These are phyloP conservation scores for Drosophila testacea DNA, from an alignment of 2,888 invertebrate genomes.

Conservation along the genomic window DNA sequence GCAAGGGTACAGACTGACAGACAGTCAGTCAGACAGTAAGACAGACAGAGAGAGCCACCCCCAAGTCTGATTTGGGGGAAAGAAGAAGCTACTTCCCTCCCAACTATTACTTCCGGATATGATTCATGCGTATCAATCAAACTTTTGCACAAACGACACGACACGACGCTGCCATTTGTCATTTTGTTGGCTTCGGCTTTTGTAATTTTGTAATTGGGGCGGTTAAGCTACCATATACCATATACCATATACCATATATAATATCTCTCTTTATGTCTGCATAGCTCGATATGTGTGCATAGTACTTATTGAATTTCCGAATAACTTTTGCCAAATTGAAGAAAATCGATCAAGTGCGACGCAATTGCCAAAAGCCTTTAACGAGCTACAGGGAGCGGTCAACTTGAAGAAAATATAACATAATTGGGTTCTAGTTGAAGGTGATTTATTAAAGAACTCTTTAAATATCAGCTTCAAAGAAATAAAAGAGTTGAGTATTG, in stretches of 20 bases:
- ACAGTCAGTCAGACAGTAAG: neutral
- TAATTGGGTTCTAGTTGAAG: slow-evolving; percentile 2
- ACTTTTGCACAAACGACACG: slow-evolving; percentile 53
- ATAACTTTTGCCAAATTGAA: slow-evolving; percentile 33
- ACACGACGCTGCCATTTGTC: slow-evolving; percentile 50
- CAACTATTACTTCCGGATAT: slow-evolving; percentile 46
- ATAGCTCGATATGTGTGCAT: slow-evolving; percentile 11
- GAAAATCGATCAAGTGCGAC: slow-evolving; percentile 69
- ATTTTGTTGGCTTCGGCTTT: slow-evolving; percentile 69
- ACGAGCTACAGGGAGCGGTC: neutral
- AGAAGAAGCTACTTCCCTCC: slow-evolving; percentile 16
- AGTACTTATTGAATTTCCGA: slow-evolving; percentile 26
- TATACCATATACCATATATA: slow-evolving; percentile 34
- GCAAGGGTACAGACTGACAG: neutral
- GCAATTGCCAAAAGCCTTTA: slow-evolving; percentile 15
- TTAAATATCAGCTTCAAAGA: no score
- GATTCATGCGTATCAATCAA: slow-evolving; percentile 78
- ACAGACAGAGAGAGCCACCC: slow-evolving; percentile 17
- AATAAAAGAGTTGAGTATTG: no score
- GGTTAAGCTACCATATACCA: slow-evolving; percentile 50
- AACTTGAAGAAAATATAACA: neutral
- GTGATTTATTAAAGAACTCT: no score
- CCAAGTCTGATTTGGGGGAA: slow-evolving; percentile 4
- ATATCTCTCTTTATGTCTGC: slow-evolving; percentile 3
- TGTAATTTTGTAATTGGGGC: slow-evolving; percentile 52